Evolutionary conservation across 1,140 invertebrate species (phyloP).

Genomic region (Euglossa dilemma): DNA sequence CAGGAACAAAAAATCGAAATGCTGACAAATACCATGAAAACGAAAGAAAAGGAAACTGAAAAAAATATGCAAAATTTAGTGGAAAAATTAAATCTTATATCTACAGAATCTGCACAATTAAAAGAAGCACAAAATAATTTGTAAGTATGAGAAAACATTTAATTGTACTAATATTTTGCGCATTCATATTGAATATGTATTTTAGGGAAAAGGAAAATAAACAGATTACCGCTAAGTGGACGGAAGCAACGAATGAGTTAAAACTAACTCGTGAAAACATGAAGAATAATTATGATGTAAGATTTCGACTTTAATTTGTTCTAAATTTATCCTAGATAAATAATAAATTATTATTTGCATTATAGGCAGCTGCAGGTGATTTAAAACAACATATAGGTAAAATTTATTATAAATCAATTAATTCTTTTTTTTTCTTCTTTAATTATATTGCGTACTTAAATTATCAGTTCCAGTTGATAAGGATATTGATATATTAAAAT

Average conservation of each 20-base stretch:
- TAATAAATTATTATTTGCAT: constrained; percentile 11
- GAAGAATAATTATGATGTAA: constrained; percentile 75
- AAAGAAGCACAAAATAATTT: constrained; percentile 70
- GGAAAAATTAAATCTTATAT: constrained; percentile 73
- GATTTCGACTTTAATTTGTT: constrained; percentile 20
- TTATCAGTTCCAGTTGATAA: constrained; percentile 28
- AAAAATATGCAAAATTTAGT: constrained; percentile 68
- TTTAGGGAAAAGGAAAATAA: constrained; percentile 78
- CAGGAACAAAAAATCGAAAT: constrained; percentile 66
- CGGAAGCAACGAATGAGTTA: constrained; percentile 68
- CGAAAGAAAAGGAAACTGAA: constrained; percentile 70
- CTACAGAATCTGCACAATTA: constrained; percentile 66
- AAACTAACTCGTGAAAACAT: constrained; percentile 75
- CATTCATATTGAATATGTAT: constrained; percentile 54
- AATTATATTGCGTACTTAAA: background rate
- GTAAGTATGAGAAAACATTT: constrained; percentile 61
- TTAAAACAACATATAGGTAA: constrained; percentile 58
- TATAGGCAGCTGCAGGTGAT: constrained; percentile 51
- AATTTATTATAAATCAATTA: constrained; percentile 27
- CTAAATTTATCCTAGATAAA: background rate
- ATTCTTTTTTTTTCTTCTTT: background rate
- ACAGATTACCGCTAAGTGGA: constrained; percentile 71
- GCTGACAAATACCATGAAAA: constrained; percentile 62
- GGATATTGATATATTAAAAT: constrained; percentile 64
- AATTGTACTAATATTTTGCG: background rate